phyloP scores from a whole-genome alignment of 2,113 vertebrate genomes.

The Callipepla californica region DNA sequence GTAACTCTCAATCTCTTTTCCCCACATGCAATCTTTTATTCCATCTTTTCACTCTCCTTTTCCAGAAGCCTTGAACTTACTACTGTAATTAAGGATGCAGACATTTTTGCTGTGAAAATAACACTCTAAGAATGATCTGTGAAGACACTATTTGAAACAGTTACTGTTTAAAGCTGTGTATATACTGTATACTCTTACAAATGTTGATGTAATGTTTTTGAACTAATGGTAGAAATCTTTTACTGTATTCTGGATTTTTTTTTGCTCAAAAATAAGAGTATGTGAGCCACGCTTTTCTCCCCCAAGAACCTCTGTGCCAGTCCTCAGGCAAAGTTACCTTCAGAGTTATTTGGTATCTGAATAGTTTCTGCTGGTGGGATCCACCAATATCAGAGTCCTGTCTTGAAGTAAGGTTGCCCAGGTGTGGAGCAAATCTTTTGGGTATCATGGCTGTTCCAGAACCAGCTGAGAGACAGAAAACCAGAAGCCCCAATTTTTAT shows the following conservation, averaged over 20 bases:
- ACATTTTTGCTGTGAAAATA: conserved; percentile 63
- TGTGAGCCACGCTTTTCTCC: neutral
- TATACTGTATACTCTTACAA: neutral
- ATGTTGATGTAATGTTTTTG: neutral
- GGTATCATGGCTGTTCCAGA: neutral
- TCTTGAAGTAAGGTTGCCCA: neutral
- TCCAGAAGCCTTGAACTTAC: conserved; percentile 58
- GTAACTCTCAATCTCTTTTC: conserved; percentile 47
- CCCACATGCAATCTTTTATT: conserved; percentile 64
- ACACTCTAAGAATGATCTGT: conserved; percentile 41
- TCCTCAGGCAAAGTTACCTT: neutral
- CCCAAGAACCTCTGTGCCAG: rapidly evolving
- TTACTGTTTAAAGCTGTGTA: conserved; percentile 56
- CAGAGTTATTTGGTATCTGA: neutral
- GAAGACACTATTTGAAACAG: conserved; percentile 22
- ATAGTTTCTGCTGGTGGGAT: neutral
- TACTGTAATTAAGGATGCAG: conserved; percentile 71
- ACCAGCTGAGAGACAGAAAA: neutral
- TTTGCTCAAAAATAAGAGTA: neutral
- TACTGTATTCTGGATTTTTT: neutral
- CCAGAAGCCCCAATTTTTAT: neutral
- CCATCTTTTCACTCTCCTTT: conserved; percentile 61
- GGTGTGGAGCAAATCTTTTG: neutral
- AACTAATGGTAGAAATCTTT: neutral
- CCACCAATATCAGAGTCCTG: neutral